A percentile compares a stretch with the other conserved stretches of the same genome.
Conservation (phyloP, 2,888 invertebrate species). For the Andrena chrysosceles region DNA sequence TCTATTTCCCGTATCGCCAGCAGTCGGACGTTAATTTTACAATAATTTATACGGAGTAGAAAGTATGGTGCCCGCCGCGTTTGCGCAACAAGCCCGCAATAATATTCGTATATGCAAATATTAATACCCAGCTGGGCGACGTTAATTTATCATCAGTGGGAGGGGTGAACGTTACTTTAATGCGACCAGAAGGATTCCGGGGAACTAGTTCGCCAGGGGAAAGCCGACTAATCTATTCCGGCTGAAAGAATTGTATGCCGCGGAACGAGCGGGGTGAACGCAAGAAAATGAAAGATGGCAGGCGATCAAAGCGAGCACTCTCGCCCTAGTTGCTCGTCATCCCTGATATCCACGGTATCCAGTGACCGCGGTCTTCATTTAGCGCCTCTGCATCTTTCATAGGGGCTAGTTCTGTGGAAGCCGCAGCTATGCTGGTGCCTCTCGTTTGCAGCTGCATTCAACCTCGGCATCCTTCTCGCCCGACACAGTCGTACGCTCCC, state of each 20-base stretch:
- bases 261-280: constrained; percentile 26
- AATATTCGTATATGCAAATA: constrained; percentile 3
- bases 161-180: neutral
- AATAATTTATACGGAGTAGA: constrained; percentile 29
- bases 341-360: constrained; percentile 56
- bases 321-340: constrained; percentile 40
- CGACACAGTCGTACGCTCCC: constrained; percentile 3
- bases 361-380: constrained; percentile 73
- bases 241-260: constrained; percentile 50
- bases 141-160: constrained; percentile 17
- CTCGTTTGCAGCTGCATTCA: constrained; percentile 78
- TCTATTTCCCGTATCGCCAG: constrained; percentile 11
- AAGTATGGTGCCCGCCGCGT: neutral
- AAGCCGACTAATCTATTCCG: constrained; percentile 31
- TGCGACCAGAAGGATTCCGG: constrained; percentile 9
- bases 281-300: constrained; percentile 60
- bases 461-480: constrained; percentile 43
- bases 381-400: constrained; percentile 74
- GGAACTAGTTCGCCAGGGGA: constrained; percentile 37
- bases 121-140: neutral
- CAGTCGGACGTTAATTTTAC: neutral
- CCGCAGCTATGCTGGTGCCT: constrained; percentile 52
- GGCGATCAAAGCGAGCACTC: constrained; percentile 51
- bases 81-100: constrained; percentile 10
- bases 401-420: constrained; percentile 40